Percentiles rank a stretch among this genome's conserved stretches.
These are phyloP conservation scores for Protobothrops mucrosquamatus DNA, from an alignment of 2,113 vertebrate genomes.

Conservation along the genomic window DNA sequence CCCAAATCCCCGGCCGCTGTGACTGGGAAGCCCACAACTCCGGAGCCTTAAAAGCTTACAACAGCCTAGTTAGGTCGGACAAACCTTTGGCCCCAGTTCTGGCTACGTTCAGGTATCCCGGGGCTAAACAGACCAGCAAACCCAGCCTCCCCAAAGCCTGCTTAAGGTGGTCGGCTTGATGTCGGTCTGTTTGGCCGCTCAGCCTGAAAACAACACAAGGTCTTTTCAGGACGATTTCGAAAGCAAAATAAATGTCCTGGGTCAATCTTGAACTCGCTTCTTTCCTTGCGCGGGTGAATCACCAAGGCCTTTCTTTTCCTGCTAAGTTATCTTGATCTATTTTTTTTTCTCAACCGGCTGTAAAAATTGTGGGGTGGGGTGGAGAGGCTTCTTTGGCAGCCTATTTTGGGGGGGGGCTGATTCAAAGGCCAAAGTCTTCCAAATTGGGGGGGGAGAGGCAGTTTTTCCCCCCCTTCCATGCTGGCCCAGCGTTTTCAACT, in stretches of 20 bases:
- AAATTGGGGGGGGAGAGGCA: neutral
- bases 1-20: no score
- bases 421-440: neutral
- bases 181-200: neutral
- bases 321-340: neutral
- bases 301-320: neutral
- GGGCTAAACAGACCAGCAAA: no score
- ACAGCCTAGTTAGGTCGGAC: no score
- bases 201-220: neutral
- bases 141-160: no score
- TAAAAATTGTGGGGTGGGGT: neutral
- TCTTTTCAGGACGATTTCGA: neutral
- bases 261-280: neutral
- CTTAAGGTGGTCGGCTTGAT: no score
- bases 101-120: no score
- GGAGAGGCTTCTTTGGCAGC: neutral
- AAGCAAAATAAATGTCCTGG: neutral
- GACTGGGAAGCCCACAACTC: no score
- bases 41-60: no score
- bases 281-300: neutral
- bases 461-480: neutral
- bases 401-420: neutral
- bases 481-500: neutral
- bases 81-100: no score
- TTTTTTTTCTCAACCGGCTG: neutral